These are phyloP conservation scores for Darevskia mixta DNA, from an alignment of 2,797 vertebrate species.

Conservation along the genomic window DNA sequence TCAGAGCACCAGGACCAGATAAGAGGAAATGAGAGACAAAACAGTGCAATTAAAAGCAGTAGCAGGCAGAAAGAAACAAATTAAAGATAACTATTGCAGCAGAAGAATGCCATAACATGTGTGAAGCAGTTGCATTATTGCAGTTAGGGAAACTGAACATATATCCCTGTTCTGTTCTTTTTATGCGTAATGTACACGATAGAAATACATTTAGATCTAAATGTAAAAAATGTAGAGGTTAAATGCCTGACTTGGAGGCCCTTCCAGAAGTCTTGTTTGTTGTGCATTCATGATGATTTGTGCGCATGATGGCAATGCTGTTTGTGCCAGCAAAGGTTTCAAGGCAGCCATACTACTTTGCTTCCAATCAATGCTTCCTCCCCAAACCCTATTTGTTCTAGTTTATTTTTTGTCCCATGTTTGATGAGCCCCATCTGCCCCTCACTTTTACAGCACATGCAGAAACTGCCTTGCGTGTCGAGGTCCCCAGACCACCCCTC, in stretches of 20 bases:
- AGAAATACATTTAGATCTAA: neutral
- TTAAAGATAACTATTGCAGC: constrained; percentile 33
- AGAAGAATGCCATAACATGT: constrained; percentile 7
- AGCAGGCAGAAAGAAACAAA: constrained; percentile 45
- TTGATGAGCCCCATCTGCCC: no score
- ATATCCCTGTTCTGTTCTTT: neutral
- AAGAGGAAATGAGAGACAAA: constrained; percentile 40
- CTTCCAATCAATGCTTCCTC: no score
- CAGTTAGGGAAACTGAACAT: neutral
- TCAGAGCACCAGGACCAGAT: constrained; percentile 46
- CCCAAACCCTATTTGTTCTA: no score
- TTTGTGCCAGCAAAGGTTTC: no score
- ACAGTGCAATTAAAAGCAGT: constrained; percentile 31
- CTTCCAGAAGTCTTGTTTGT: no score
- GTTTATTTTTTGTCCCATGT: no score
- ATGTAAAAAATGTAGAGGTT: neutral
- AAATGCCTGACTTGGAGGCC: neutral
- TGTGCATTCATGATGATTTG: no score
- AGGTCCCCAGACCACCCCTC: no score
- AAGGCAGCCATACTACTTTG: no score
- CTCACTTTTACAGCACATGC: no score
- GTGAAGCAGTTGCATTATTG: neutral
- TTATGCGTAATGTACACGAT: neutral
- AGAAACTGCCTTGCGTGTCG: no score
- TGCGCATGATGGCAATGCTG: no score